Evolutionary conservation across 2,888 invertebrate species (phyloP), one percentile per base, ranked within the genome.

Genomic region (Lasioglossum vierecki): DNA sequence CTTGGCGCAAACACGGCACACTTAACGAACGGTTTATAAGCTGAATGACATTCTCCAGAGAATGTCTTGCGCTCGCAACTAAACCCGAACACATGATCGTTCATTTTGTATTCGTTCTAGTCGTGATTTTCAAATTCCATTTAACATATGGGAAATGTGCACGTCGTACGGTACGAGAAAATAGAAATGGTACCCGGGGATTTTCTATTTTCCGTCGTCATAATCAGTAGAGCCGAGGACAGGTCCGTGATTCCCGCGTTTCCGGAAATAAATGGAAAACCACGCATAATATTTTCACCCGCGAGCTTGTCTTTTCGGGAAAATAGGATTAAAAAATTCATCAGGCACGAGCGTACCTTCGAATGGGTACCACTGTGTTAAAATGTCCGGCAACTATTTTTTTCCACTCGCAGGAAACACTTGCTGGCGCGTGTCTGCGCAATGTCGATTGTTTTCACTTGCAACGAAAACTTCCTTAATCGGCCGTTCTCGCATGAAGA

Each of bases 11-110:
- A 86, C 60, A 41, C 35, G 72, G 70, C 60, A 72, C 57, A 44
- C 35, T 85, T 46, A 76, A 80, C 83, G 80, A 49, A 72, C 22
- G 66, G 46, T 72, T 57, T 46, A 71, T 15, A 68, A 80, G 46
- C n/a, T 72, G 78, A 83, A 80, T 71, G 80, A 72, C 83, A 72
- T 63, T 70, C 66, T 35, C 11, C 63, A 35, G 74, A 39, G 57
- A 83, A 76, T 66, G 30, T 63, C 13, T 63, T 6, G 60, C 76
- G 49, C 66, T 30, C 66, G 66, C 75, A 70, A 49, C 30, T 15
- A 60, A 68, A 81, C 80, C 44, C 63, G n/a, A 53, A 68, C 2
- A 35, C 30, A 35, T 81, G 73, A 41, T 57, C 70, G 70, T 68
- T 39, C 39, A 39, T 11, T 68, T 18, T 35, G 63, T 30, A 18